These are phyloP conservation scores for Campylomormyrus tamandua DNA, from an alignment of 2,113 vertebrate genomes.

Conservation along the genomic window DNA sequence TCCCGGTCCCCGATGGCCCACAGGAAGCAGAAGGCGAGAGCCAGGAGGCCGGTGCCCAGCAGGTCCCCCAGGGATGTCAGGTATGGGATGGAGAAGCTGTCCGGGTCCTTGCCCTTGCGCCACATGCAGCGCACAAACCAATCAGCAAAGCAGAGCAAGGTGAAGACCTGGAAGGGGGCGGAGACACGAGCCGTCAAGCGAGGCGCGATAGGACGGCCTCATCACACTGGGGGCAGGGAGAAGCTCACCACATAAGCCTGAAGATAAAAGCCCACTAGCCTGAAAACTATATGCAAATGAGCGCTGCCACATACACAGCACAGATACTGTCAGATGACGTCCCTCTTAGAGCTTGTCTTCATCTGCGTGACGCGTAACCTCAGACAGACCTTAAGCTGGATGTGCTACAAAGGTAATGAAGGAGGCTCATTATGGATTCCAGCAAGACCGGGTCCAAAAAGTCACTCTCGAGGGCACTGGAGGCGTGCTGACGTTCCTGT, in stretches of 20 bases:
- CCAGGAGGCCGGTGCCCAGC: constrained; percentile 85
- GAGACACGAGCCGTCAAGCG: not conserved
- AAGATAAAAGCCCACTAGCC: not conserved
- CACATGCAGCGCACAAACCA: constrained; percentile 97
- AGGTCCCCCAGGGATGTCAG: constrained; percentile 90
- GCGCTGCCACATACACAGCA: not conserved
- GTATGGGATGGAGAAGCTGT: constrained; percentile 95
- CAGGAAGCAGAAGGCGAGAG: constrained; percentile 87
- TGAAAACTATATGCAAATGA: not conserved
- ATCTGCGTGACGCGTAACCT: not conserved
- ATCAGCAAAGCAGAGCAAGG: constrained; percentile 82
- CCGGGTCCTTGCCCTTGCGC: constrained; percentile 90
- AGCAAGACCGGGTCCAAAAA: not conserved
- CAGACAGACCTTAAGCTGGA: not conserved
- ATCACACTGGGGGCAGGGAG: not conserved
- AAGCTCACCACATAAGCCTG: not conserved
- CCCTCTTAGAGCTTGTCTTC: not conserved
- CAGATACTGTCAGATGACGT: not conserved
- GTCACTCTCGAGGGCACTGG: not conserved
- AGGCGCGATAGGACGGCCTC: not conserved
- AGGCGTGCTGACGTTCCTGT: not conserved
- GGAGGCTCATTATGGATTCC: not conserved
- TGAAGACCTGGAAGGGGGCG: constrained; percentile 67
- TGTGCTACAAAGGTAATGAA: not conserved
- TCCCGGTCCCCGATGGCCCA: constrained; percentile 92